Evolutionary conservation across 2,797 vertebrate species (phyloP), one percentile per base, ranked within the genome.

Genomic region (Brachyrhaphis roseni): DNA sequence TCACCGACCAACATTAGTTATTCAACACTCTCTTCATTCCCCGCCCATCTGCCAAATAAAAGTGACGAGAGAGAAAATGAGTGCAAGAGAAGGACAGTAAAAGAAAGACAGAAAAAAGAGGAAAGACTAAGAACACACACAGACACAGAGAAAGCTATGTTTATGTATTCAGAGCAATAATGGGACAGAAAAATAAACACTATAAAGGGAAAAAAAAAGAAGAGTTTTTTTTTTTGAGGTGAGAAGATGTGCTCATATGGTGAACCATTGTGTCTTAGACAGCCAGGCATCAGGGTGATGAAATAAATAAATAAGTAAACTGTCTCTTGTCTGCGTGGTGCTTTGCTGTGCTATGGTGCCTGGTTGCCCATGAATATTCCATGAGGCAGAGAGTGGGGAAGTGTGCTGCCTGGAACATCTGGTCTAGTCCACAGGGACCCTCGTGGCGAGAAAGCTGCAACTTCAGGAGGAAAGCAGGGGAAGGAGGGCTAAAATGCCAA

Each of bases 321-420:
- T 89, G 89, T 93, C 92, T 93, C 90, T 91, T 92, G 92, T 93
- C 91, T 91, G 91, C 86, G 87, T 74, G 87, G 82, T 90, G 89
- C 91, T 90, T 86, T 85, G 88, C 90, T 91, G 85, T 88, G 91
- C 90, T 93, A 91, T 85, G 90, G 90, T 90, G 91, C 92, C 94
- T 95, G 94, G 93, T 95, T 95, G 95, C 93, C 94, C 93, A 96
- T 96, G 95, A 96, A 96, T 96, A 96, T 96, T 96, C 93, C 95
- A 96, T 96, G 95, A 96, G 94, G 91, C 91, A 88, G 92, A 91
- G 93, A 96, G 95, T 94, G 92, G 95, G 94, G 95, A 95, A 95
- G 95, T 95, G 93, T 94, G 94, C 93, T 94, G 94, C 95, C 93
- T 95, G 94, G 94, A 96, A 96, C 95, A 96, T 96, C 96, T 96